Conservation (phyloP, 2,888 invertebrate species). For the Hydriomena furcata region DNA sequence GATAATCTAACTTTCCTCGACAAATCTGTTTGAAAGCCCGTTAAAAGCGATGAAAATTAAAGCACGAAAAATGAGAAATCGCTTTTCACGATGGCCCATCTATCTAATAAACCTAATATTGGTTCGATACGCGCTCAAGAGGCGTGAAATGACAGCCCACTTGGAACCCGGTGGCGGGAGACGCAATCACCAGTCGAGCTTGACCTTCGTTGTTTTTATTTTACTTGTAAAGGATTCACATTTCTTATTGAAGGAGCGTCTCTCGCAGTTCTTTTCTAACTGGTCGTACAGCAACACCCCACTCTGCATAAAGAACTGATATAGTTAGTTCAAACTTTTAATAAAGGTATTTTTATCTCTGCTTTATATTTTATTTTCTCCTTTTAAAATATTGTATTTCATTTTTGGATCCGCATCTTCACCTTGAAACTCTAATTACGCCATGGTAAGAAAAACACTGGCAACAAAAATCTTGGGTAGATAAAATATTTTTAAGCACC, state of each 20-base stretch:
- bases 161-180: slow-evolving; percentile 47
- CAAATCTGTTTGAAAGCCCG: slow-evolving; percentile 40
- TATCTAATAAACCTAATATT: slow-evolving; percentile 82
- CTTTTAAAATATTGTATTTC: too few species aligned
- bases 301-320: slow-evolving; percentile 55
- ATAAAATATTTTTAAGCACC: too few species aligned
- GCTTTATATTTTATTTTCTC: slow-evolving; percentile 11
- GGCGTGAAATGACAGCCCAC: slow-evolving; percentile 75
- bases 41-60: slow-evolving; percentile 54
- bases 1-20: slow-evolving; percentile 35
- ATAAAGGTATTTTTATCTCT: slow-evolving; percentile 38
- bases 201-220: slow-evolving; percentile 57
- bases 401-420: too few species aligned
- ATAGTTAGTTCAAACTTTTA: slow-evolving; percentile 48
- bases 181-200: slow-evolving; percentile 46
- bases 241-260: slow-evolving; percentile 29
- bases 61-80: slow-evolving; percentile 65
- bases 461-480: too few species aligned
- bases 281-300: slow-evolving; percentile 32
- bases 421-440: too few species aligned
- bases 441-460: too few species aligned
- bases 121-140: slow-evolving; percentile 79
- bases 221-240: slow-evolving; percentile 33
- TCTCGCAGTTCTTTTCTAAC: slow-evolving; percentile 40
- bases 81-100: slow-evolving; percentile 68